A percentile compares a stretch with the other conserved stretches of the same genome.
Evolutionary conservation across 2,113 vertebrate genomes (phyloP).

Genomic region (Pontoporia blainvillei): DNA sequence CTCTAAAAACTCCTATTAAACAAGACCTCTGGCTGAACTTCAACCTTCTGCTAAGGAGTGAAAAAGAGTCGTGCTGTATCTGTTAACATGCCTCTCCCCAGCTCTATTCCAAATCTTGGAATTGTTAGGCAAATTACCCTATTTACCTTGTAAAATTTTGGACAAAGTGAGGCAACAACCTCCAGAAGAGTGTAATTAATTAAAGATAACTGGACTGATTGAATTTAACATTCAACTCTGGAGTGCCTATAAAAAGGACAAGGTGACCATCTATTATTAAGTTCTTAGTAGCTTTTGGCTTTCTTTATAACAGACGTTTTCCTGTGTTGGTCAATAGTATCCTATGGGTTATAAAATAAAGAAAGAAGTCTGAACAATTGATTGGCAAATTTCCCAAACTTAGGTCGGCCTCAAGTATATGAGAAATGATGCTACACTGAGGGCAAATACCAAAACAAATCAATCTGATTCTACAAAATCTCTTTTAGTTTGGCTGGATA

Average conservation of each 20-base stretch:
- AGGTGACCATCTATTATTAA: conserved; percentile 44
- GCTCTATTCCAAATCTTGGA: conserved; percentile 57
- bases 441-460: conserved; percentile 70
- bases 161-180: conserved; percentile 56
- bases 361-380: conserved; percentile 73
- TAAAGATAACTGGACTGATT: background rate
- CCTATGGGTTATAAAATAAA: conserved; percentile 75
- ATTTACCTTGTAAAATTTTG: conserved; percentile 40
- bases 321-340: conserved; percentile 74
- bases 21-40: conserved; percentile 84
- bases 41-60: conserved; percentile 69
- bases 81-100: conserved; percentile 50
- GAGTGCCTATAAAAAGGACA: conserved; percentile 49
- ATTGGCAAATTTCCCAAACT: conserved; percentile 74
- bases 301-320: conserved; percentile 78
- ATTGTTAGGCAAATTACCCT: conserved; percentile 47
- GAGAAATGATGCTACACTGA: conserved; percentile 75
- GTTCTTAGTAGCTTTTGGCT: conserved; percentile 63
- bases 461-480: conserved; percentile 64
- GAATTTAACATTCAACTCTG: background rate
- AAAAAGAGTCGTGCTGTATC: conserved; percentile 66
- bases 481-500: conserved; percentile 77
- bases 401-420: conserved; percentile 75
- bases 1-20: conserved; percentile 79
- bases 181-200: conserved; percentile 48